Conservation (phyloP, 2,113 vertebrate genomes). For the Chaetops frenatus region DNA sequence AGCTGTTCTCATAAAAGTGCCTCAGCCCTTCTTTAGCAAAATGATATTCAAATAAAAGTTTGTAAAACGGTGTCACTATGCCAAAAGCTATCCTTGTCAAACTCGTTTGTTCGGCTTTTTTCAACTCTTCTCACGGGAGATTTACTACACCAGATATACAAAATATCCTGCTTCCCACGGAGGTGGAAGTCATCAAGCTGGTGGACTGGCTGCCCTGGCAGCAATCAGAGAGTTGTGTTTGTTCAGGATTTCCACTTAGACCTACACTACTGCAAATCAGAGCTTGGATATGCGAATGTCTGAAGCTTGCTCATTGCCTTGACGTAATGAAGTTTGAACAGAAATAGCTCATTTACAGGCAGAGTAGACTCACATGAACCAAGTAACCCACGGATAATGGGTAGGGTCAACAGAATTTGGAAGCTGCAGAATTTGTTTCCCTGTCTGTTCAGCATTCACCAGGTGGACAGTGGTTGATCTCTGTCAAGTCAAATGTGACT, state of each 20-base stretch:
- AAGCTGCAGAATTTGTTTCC: background rate
- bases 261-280: background rate
- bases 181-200: background rate
- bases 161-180: constrained; percentile 8
- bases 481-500: background rate
- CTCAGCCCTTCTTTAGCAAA: background rate
- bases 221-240: background rate
- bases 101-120: background rate
- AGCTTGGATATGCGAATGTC: background rate
- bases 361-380: background rate
- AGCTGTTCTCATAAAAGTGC: constrained; percentile 15
- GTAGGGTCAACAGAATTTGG: background rate
- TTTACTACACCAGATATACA: background rate
- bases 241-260: constrained; percentile 33
- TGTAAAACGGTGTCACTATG: background rate
- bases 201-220: background rate
- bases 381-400: background rate
- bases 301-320: background rate
- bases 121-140: background rate
- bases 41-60: background rate
- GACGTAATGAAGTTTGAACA: background rate
- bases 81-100: constrained; percentile 1
- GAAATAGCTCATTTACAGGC: background rate
- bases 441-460: background rate
- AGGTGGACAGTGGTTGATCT: background rate